Evolutionary conservation across 1,140 invertebrate genomes (phyloP).

Genomic region (Neuroterus valhalla): DNA sequence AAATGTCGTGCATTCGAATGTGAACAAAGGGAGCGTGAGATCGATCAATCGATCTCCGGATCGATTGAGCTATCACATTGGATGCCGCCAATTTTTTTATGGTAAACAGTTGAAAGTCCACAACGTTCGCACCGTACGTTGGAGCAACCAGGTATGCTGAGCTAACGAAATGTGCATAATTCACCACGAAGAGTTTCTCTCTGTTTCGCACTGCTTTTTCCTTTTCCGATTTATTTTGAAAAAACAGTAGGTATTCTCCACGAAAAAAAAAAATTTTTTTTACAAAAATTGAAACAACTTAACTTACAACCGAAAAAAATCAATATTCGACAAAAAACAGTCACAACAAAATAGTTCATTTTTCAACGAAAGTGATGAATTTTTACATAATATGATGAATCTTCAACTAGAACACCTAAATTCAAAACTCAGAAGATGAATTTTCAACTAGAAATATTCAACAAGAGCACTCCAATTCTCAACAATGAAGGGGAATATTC

Average conservation of each 20-base stretch:
- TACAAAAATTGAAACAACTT: not conserved
- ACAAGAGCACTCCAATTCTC: too few relatives aligned
- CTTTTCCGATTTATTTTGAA: slow-evolving; percentile 34
- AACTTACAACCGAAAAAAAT: too few relatives aligned
- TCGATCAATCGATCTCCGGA: slow-evolving; percentile 37
- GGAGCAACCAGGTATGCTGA: slow-evolving; percentile 54
- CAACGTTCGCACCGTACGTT: slow-evolving; percentile 34
- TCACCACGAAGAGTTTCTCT: slow-evolving; percentile 55
- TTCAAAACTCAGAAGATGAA: too few relatives aligned
- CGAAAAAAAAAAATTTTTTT: not conserved
- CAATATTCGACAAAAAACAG: too few relatives aligned
- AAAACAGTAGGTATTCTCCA: too few relatives aligned
- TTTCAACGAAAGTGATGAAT: too few relatives aligned
- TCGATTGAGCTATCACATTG: slow-evolving; percentile 46
- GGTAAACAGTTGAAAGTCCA: slow-evolving; percentile 61
- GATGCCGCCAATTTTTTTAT: slow-evolving; percentile 53
- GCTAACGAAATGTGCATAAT: slow-evolving; percentile 59
- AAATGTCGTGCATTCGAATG: slow-evolving; percentile 25
- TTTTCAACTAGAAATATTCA: too few relatives aligned
- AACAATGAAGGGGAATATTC: too few relatives aligned
- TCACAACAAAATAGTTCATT: too few relatives aligned
- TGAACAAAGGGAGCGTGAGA: slow-evolving; percentile 33
- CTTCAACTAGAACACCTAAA: too few relatives aligned
- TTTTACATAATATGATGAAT: too few relatives aligned
- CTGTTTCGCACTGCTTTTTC: slow-evolving; percentile 52